These are phyloP conservation scores for Vanessa cardui DNA, from an alignment of 2,888 invertebrate species.

Conservation along the genomic window DNA sequence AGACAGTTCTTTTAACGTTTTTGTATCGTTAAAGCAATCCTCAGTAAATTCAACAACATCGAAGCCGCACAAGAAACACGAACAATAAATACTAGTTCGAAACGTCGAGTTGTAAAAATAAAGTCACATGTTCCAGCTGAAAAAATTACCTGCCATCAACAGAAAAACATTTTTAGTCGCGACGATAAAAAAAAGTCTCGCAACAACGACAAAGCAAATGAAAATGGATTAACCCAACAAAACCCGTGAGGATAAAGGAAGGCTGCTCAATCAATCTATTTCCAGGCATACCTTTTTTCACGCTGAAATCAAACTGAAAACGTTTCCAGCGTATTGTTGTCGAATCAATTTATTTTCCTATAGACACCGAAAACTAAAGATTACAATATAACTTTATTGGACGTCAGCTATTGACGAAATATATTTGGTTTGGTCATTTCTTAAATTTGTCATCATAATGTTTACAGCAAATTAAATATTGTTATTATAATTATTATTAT, in stretches of 20 bases:
- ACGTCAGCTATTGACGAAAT: no score
- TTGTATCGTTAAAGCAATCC: no score
- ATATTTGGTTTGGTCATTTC: no score
- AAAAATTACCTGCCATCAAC: constrained; percentile 17
- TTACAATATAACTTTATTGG: no score
- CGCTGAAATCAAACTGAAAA: background rate
- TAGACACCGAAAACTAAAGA: background rate
- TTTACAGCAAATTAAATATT: no score
- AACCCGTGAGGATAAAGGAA: constrained; percentile 3
- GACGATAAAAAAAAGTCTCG: constrained; percentile 16
- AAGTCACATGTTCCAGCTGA: background rate
- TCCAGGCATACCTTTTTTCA: constrained; percentile 3
- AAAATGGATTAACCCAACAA: constrained; percentile 25
- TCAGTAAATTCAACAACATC: no score
- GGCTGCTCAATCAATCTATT: constrained; percentile 16
- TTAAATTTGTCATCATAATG: no score
- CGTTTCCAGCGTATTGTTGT: background rate
- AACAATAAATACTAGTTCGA: background rate
- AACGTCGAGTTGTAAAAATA: background rate
- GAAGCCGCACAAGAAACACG: background rate
- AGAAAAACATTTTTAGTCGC: constrained; percentile 15
- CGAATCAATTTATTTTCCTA: background rate
- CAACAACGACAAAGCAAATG: constrained; percentile 23
- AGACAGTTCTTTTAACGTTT: no score
- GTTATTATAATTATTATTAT: no score